These are phyloP conservation scores for Drosophila paracracens DNA, from an alignment of 2,888 invertebrate species.

Conservation along the genomic window DNA sequence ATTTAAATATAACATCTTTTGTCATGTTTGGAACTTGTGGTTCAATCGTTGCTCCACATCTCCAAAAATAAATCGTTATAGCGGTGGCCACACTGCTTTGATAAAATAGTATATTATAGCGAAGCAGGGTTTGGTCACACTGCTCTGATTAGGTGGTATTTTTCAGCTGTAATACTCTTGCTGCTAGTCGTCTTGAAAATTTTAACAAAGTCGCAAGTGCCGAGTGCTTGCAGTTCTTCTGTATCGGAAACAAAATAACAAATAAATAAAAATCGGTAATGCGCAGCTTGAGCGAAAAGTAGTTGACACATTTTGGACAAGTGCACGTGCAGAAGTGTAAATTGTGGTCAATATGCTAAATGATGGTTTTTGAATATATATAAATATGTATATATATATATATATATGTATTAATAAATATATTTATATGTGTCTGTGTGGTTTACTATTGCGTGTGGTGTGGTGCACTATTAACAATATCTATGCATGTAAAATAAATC, in stretches of 20 bases:
- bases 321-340: slow-evolving; percentile 42
- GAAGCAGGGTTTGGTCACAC: slow-evolving; percentile 27
- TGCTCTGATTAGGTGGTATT: slow-evolving; percentile 18
- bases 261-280: slow-evolving; percentile 60
- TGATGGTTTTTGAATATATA: slow-evolving; percentile 11
- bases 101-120: background rate
- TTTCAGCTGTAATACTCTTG: slow-evolving; percentile 9
- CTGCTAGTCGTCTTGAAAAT: slow-evolving; percentile 51
- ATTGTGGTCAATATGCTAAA: slow-evolving; percentile 24
- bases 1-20: background rate
- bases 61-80: slow-evolving; percentile 2
- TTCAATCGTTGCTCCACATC: background rate
- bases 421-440: slow-evolving; percentile 5
- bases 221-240: slow-evolving; percentile 10
- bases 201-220: slow-evolving; percentile 34
- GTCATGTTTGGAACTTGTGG: background rate
- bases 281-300: slow-evolving; percentile 20
- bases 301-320: slow-evolving; percentile 39
- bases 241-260: slow-evolving; percentile 41
- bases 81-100: background rate
- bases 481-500: slow-evolving; percentile 33
- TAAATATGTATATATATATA: background rate
- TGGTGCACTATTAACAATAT: slow-evolving; percentile 33
- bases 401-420: background rate
- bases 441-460: slow-evolving; percentile 6